Conservation (phyloP, 2,888 invertebrate species). For the Lypha dubia region DNA sequence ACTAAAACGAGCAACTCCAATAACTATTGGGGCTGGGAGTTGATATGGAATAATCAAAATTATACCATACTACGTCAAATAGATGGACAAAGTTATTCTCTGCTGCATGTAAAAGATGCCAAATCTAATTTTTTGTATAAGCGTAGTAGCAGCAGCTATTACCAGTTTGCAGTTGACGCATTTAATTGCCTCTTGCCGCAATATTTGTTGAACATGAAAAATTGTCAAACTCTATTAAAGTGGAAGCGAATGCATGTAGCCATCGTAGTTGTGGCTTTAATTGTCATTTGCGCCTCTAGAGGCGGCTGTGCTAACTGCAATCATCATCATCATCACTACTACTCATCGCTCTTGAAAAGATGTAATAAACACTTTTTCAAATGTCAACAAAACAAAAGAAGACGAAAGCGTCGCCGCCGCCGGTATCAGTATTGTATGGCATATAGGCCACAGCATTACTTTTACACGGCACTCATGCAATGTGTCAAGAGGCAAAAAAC, state of each 20-base stretch:
- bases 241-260: slow-evolving; percentile 36
- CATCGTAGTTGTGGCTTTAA: slow-evolving; percentile 38
- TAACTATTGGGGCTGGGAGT: slow-evolving; percentile 15
- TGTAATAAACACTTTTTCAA: slow-evolving; percentile 31
- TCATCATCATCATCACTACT: slow-evolving; percentile 28
- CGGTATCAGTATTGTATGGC: slow-evolving; percentile 48
- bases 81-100: not conserved
- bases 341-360: slow-evolving; percentile 36
- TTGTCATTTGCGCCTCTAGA: slow-evolving; percentile 52
- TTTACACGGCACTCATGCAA: slow-evolving; percentile 30
- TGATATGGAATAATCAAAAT: slow-evolving; percentile 17
- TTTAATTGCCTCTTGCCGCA: slow-evolving; percentile 22
- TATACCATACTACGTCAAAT: not conserved
- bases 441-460: slow-evolving; percentile 54
- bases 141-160: not conserved
- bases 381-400: slow-evolving; percentile 31
- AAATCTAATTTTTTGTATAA: slow-evolving; percentile 14
- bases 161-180: not conserved
- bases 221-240: slow-evolving; percentile 17
- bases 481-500: slow-evolving; percentile 34
- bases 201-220: slow-evolving; percentile 34
- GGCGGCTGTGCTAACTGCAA: slow-evolving; percentile 14
- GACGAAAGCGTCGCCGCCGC: slow-evolving; percentile 28
- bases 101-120: not conserved
- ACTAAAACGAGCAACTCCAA: slow-evolving; percentile 2